A percentile compares a stretch with the other conserved stretches of the same genome.
Evolutionary conservation across 37 sponge, comb jelly and placozoan genomes (phyloP).

Genomic region (Tethya wilhelma): DNA sequence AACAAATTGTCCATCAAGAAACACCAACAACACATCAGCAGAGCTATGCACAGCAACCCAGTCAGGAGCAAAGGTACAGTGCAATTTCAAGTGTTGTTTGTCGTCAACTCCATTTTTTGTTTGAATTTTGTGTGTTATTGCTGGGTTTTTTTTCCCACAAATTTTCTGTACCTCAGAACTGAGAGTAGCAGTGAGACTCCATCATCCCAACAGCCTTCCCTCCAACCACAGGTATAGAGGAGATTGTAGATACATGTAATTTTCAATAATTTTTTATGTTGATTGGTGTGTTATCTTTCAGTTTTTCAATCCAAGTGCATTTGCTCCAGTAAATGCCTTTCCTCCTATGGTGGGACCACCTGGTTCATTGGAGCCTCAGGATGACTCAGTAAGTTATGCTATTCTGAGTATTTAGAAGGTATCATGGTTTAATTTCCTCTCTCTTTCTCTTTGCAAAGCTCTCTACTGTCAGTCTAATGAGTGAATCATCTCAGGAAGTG

Average conservation of each 20-base stretch:
- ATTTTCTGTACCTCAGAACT: too few species aligned
- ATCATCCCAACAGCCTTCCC: background rate
- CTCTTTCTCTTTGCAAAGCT: background rate
- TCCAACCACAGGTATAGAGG: slow-evolving; percentile 11
- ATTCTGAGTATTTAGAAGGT: background rate
- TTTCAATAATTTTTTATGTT: background rate
- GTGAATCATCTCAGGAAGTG: slow-evolving; percentile 62
- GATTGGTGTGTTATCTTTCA: background rate
- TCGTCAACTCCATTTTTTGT: too few species aligned
- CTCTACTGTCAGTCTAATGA: slow-evolving; percentile 40
- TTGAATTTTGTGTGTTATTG: too few species aligned
- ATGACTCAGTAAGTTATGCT: slow-evolving; percentile 41
- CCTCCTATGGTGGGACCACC: background rate
- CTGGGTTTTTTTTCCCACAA: too few species aligned
- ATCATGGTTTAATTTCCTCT: background rate
- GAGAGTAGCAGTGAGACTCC: too few species aligned
- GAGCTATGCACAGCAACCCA: background rate
- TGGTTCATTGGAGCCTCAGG: slow-evolving; percentile 15
- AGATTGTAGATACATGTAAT: background rate
- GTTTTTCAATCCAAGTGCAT: slow-evolving; percentile 67
- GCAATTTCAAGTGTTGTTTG: too few species aligned
- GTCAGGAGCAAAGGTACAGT: background rate
- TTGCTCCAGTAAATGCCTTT: slow-evolving; percentile 36
- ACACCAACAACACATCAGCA: slow-evolving; percentile 11
- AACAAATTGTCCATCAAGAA: background rate